Evolutionary conservation across 2,888 invertebrate genomes (phyloP).

Genomic region (Mesochorus sp.): DNA sequence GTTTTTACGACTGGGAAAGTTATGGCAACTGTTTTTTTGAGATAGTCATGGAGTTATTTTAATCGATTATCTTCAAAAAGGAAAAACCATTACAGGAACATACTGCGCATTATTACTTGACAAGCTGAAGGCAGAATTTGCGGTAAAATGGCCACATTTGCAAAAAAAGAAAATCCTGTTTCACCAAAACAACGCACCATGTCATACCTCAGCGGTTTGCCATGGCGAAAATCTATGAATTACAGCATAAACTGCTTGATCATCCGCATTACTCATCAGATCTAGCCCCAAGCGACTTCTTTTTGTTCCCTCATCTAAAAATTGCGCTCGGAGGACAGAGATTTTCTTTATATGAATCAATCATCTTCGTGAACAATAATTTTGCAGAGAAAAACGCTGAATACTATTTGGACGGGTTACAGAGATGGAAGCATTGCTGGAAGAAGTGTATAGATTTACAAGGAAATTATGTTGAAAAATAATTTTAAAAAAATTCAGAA

Average conservation of each 20-base stretch:
- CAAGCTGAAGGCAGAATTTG: not conserved
- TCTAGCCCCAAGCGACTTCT: conserved; percentile 70
- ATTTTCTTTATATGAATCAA: too few relatives aligned
- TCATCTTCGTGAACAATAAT: not conserved
- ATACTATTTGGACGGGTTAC: not conserved
- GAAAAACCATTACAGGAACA: not conserved
- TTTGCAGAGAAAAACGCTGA: not conserved
- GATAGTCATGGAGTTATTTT: conserved; percentile 70
- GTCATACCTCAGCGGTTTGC: not conserved
- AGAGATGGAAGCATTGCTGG: not conserved
- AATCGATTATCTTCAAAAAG: conserved; percentile 42
- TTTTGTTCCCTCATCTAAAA: conserved; percentile 64
- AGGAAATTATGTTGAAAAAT: too few relatives aligned
- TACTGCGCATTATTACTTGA: not conserved
- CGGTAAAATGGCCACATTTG: not conserved
- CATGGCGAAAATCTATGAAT: conserved; percentile 22
- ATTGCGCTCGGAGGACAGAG: conserved; percentile 60
- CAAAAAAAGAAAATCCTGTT: too few relatives aligned
- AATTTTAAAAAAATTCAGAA: too few relatives aligned
- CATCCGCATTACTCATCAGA: conserved; percentile 67
- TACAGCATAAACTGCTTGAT: conserved; percentile 49
- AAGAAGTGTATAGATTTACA: too few relatives aligned
- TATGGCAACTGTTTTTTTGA: conserved; percentile 70
- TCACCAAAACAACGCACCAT: too few relatives aligned
- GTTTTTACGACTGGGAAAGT: conserved; percentile 47